Conservation (phyloP, 2,888 invertebrate species). For the Metalampra italica region DNA sequence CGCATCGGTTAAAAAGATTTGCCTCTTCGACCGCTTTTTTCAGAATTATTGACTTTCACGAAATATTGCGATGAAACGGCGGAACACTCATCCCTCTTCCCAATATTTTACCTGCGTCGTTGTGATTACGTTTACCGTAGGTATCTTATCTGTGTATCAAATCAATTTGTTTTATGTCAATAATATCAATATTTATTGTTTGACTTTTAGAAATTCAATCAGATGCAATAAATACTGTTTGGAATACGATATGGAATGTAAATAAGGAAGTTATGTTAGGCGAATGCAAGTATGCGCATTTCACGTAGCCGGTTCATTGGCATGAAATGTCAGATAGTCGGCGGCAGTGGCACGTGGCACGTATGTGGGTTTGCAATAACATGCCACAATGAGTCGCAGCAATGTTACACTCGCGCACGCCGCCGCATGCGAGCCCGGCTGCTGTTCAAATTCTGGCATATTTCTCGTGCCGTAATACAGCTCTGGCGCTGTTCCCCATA, state of each 20-base stretch:
- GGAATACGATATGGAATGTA: no score
- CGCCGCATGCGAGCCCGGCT: slow-evolving; percentile 61
- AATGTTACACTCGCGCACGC: slow-evolving; percentile 72
- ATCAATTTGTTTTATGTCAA: slow-evolving; percentile 1
- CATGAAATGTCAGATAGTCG: slow-evolving; percentile 75
- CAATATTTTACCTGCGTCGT: slow-evolving; percentile 8
- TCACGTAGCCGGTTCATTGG: slow-evolving; percentile 64
- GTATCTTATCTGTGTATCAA: slow-evolving; percentile 8
- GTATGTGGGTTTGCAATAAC: slow-evolving; percentile 77
- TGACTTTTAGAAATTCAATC: not conserved
- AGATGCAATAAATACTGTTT: not conserved
- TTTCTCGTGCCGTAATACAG: slow-evolving; percentile 59
- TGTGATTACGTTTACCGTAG: slow-evolving; percentile 1
- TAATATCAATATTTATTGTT: slow-evolving; percentile 1
- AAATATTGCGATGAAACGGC: slow-evolving; percentile 57
- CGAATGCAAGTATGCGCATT: slow-evolving; percentile 28
- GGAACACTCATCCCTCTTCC: slow-evolving; percentile 27
- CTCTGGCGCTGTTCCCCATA: slow-evolving; percentile 19
- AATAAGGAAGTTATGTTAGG: slow-evolving; percentile 45
- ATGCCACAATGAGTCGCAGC: slow-evolving; percentile 73
- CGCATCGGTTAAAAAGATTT: slow-evolving; percentile 78
- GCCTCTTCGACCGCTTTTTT: slow-evolving; percentile 65
- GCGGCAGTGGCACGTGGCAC: slow-evolving; percentile 48
- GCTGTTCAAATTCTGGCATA: slow-evolving; percentile 70
- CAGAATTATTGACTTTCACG: slow-evolving; percentile 63